These are phyloP conservation scores for Drosophila eugracilis DNA, from an alignment of 1,140 invertebrate species.

Conservation along the genomic window DNA sequence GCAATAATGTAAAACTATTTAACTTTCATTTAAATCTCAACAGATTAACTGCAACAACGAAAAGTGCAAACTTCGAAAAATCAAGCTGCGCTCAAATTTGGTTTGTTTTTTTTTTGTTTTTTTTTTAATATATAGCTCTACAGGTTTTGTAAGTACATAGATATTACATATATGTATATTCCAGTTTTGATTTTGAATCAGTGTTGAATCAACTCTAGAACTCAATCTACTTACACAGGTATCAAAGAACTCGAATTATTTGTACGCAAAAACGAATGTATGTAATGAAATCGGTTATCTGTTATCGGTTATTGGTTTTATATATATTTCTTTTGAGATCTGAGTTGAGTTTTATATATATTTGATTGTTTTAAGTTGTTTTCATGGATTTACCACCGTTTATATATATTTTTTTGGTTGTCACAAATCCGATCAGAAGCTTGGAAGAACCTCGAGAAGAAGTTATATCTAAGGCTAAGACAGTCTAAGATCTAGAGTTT, in stretches of 20 bases:
- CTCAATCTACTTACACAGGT: slow-evolving; percentile 57
- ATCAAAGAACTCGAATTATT: slow-evolving; percentile 43
- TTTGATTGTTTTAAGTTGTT: slow-evolving; percentile 1
- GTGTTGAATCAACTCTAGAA: slow-evolving; percentile 50
- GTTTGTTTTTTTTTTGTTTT: too few relatives aligned
- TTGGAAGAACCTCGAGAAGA: slow-evolving; percentile 16
- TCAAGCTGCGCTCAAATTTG: slow-evolving; percentile 43
- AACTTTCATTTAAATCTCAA: slow-evolving; percentile 51
- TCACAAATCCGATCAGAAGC: slow-evolving; percentile 18
- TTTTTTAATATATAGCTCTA: slow-evolving; percentile 25
- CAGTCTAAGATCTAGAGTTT: slow-evolving; percentile 2
- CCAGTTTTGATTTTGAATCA: slow-evolving; percentile 22
- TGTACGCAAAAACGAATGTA: slow-evolving; percentile 44
- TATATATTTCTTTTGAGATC: slow-evolving; percentile 23
- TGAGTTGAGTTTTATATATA: slow-evolving; percentile 9
- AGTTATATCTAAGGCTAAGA: slow-evolving; percentile 5
- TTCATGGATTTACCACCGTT: slow-evolving; percentile 33
- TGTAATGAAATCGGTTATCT: slow-evolving; percentile 37
- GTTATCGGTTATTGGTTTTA: slow-evolving; percentile 8
- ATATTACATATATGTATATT: slow-evolving; percentile 45
- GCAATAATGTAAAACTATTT: slow-evolving; percentile 36
- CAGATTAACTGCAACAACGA: slow-evolving; percentile 56
- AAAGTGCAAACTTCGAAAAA: slow-evolving; percentile 58
- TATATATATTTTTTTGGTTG: slow-evolving; percentile 13
- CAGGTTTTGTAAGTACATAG: slow-evolving; percentile 47